Conservation (phyloP, 2,888 invertebrate species). For the Epinotia ramella region DNA sequence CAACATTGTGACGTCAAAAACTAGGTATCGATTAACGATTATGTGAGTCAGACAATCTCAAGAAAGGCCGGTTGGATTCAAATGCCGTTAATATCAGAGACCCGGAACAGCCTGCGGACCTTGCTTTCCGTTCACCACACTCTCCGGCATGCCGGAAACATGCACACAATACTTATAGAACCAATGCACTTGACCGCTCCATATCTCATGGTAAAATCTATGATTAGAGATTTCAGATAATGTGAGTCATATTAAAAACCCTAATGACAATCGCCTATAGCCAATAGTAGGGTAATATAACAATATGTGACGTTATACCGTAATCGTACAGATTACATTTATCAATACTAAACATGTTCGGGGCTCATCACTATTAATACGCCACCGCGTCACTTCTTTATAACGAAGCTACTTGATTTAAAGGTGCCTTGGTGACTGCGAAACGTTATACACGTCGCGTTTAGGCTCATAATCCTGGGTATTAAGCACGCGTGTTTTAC, state of each 20-base stretch:
- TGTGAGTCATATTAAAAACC: background rate
- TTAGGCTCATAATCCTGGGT: too few relatives aligned
- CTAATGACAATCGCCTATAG: background rate
- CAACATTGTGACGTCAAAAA: background rate
- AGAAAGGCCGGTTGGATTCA: conserved; percentile 22
- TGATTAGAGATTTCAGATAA: background rate
- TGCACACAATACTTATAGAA: background rate
- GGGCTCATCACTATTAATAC: too few relatives aligned
- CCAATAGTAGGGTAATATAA: background rate
- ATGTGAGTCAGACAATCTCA: conserved; percentile 25
- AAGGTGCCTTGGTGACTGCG: too few relatives aligned
- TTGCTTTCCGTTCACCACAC: conserved; percentile 12
- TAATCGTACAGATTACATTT: background rate
- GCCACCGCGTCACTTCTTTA: too few relatives aligned
- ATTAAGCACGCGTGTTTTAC: too few relatives aligned
- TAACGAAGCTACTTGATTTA: too few relatives aligned
- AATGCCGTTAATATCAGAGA: conserved; percentile 28
- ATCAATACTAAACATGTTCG: too few relatives aligned
- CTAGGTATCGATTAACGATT: conserved; percentile 7
- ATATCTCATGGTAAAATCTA: background rate
- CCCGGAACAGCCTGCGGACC: conserved; percentile 29
- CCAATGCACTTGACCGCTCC: too few relatives aligned
- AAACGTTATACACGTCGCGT: too few relatives aligned
- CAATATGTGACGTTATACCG: background rate
- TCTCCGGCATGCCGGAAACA: background rate